A percentile compares a stretch with the other conserved stretches of the same genome.
These are phyloP conservation scores for Chunga burmeisteri DNA, from an alignment of 2,113 vertebrate species.

Conservation along the genomic window DNA sequence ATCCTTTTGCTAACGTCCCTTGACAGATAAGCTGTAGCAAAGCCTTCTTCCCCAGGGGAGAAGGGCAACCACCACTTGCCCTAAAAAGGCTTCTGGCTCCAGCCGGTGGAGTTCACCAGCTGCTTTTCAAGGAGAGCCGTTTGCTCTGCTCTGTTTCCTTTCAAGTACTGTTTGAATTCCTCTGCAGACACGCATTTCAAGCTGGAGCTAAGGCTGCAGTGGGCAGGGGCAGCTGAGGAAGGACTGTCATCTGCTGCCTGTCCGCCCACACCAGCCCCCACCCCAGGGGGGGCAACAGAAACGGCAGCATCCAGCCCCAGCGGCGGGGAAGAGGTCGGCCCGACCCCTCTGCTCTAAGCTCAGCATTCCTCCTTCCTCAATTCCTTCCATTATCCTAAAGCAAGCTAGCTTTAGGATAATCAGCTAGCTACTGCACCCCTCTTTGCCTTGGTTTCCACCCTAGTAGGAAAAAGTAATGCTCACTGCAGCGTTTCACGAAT, in stretches of 20 bases:
- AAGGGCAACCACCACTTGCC: not conserved
- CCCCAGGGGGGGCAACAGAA: not conserved
- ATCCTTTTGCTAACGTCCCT: not conserved
- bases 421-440: not conserved
- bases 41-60: not conserved
- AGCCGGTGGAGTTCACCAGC: not conserved
- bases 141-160: constrained; percentile 17
- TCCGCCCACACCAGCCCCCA: not conserved
- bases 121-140: not conserved
- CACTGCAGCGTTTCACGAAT: not conserved
- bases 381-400: no score
- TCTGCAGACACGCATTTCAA: not conserved
- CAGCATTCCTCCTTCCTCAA: not conserved
- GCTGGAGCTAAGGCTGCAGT: not conserved
- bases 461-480: not conserved
- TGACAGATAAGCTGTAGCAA: not conserved
- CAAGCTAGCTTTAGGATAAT: not conserved
- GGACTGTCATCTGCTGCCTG: not conserved
- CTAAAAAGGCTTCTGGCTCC: constrained; percentile 10
- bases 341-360: not conserved
- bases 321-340: not conserved
- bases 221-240: not conserved
- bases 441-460: not conserved
- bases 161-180: not conserved
- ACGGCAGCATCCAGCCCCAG: not conserved